phyloP scores from a whole-genome alignment of 2,888 invertebrate genomes.

The Meloe dianella region DNA sequence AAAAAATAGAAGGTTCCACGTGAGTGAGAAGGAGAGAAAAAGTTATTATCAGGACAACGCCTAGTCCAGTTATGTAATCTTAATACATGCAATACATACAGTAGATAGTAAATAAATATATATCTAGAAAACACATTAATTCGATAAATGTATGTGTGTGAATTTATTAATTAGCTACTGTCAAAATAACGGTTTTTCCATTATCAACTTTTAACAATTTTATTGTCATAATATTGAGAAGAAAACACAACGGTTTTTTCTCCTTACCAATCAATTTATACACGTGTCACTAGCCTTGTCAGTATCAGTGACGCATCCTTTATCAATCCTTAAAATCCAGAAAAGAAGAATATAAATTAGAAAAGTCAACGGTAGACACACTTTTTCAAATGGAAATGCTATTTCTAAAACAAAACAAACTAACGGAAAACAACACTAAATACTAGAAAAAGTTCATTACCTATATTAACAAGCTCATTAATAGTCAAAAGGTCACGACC shows the following conservation, averaged over 20 bases:
- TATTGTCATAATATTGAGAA: background rate
- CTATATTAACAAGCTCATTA: background rate
- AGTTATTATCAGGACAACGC: constrained; percentile 6
- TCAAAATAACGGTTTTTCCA: constrained; percentile 8
- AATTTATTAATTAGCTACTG: constrained; percentile 5
- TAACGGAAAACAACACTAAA: too few relatives aligned
- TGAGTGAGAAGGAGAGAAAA: background rate
- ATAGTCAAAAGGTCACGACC: background rate
- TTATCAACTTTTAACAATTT: background rate
- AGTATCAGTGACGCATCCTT: background rate
- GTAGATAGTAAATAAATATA: background rate
- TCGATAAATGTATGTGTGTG: background rate
- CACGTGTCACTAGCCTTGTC: background rate
- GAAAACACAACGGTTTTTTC: too few relatives aligned
- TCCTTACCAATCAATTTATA: background rate
- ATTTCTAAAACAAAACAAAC: background rate
- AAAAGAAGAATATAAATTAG: too few relatives aligned
- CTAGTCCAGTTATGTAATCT: constrained; percentile 7
- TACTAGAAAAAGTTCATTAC: too few relatives aligned
- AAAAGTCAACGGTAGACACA: constrained; percentile 3
- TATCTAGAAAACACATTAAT: background rate
- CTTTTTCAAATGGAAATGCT: background rate
- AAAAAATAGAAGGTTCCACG: background rate
- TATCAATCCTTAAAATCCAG: too few relatives aligned
- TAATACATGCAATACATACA: constrained; percentile 1